phyloP scores from a whole-genome alignment of 1,140 invertebrate genomes.

The Drosophila lini region DNA sequence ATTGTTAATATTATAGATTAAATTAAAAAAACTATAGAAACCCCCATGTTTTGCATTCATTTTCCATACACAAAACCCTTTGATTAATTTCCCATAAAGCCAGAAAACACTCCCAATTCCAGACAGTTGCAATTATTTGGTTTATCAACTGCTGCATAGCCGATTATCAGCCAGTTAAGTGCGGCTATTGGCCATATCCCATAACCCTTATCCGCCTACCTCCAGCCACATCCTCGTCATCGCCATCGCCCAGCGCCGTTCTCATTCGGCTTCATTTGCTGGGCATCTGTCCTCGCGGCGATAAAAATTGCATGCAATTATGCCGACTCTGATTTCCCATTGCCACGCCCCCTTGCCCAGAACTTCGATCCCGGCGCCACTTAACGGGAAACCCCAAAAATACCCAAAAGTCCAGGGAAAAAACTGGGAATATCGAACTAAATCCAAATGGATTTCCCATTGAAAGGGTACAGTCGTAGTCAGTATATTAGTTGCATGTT shows the following conservation, averaged over 20 bases:
- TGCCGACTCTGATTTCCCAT: conserved; percentile 34
- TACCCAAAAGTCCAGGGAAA: conserved; percentile 13
- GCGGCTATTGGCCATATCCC: conserved; percentile 17
- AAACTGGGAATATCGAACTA: conserved; percentile 38
- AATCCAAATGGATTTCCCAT: conserved; percentile 39
- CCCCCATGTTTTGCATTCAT: neutral
- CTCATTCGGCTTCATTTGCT: conserved; percentile 36
- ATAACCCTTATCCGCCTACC: conserved; percentile 19
- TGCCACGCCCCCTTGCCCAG: neutral
- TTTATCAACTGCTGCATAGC: conserved; percentile 33
- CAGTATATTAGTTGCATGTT: neutral
- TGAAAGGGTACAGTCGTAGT: neutral
- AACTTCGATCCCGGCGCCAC: conserved; percentile 1
- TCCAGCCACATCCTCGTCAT: neutral
- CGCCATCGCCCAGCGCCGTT: neutral
- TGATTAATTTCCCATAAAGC: conserved; percentile 8
- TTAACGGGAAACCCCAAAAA: conserved; percentile 30
- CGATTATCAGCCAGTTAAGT: conserved; percentile 39
- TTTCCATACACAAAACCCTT: neutral
- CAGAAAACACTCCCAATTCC: neutral
- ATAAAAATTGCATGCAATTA: conserved; percentile 76
- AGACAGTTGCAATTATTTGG: conserved; percentile 25
- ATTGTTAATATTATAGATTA: too few relatives aligned
- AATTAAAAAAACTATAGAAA: too few relatives aligned
- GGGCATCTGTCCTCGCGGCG: conserved; percentile 39